phyloP scores from a whole-genome alignment of 2,113 vertebrate genomes.

The Piaya cayana region DNA sequence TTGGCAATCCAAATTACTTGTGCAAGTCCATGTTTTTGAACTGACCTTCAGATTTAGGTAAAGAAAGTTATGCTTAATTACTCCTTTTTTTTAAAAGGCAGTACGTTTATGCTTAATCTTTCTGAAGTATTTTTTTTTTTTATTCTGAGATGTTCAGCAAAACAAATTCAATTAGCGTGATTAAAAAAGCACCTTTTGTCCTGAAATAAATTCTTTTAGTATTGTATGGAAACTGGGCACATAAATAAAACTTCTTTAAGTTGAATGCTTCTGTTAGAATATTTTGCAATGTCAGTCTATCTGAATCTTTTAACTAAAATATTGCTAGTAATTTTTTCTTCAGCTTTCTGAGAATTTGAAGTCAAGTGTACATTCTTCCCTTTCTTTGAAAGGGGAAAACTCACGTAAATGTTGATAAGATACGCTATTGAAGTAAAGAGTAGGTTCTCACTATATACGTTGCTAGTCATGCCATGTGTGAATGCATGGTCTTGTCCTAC shows the following conservation, averaged over 20 bases:
- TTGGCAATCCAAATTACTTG: neutral
- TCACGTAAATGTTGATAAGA: neutral
- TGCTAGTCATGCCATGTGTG: neutral
- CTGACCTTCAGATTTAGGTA: neutral
- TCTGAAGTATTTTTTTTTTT: neutral
- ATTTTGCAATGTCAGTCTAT: neutral
- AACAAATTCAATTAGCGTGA: neutral
- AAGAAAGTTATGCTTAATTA: neutral
- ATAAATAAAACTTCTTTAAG: neutral
- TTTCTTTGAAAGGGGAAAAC: neutral
- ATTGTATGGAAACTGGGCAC: neutral
- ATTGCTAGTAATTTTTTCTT: neutral
- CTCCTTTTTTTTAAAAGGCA: neutral
- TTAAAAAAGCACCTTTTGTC: neutral
- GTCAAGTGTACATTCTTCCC: neutral
- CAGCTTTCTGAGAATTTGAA: neutral
- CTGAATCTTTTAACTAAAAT: neutral
- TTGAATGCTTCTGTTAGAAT: neutral
- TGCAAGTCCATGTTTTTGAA: neutral
- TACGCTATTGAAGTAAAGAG: neutral
- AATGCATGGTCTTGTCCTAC: neutral
- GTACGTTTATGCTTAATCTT: neutral
- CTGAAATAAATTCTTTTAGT: neutral
- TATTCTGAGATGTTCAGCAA: neutral
- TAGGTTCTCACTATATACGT: neutral